phyloP scores from a whole-genome alignment of 2,888 invertebrate species.

The Anorthoa munda region DNA sequence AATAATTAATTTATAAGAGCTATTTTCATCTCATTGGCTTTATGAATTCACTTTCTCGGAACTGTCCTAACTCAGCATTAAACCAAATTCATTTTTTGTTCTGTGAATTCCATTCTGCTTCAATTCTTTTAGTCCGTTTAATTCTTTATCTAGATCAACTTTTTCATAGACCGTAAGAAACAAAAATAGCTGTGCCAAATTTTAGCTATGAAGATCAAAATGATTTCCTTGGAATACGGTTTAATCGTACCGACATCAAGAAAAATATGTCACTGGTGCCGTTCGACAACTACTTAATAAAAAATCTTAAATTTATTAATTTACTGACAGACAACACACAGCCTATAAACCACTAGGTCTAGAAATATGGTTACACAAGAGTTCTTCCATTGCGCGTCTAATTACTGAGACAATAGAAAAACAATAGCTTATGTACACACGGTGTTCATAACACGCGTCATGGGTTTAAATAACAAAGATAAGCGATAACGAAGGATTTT shows the following conservation, averaged over 20 bases:
- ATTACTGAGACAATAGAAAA: too few relatives aligned
- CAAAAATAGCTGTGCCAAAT: constrained; percentile 50
- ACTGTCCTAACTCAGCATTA: neutral
- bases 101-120: neutral
- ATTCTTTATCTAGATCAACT: constrained; percentile 49
- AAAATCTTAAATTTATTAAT: neutral
- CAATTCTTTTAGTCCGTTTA: constrained; percentile 9
- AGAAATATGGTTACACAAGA: neutral
- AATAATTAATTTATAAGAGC: neutral
- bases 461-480: neutral
- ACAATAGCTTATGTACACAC: too few relatives aligned
- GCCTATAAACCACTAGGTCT: neutral
- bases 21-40: constrained; percentile 6
- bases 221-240: constrained; percentile 36
- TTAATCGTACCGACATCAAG: constrained; percentile 12
- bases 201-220: constrained; percentile 18
- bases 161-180: constrained; percentile 18
- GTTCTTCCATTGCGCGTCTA: too few relatives aligned
- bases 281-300: neutral
- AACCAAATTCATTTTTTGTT: neutral
- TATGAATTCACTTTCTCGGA: neutral
- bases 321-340: neutral
- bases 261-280: neutral
- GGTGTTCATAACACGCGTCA: too few relatives aligned
- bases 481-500: too few relatives aligned